Percentiles rank a stretch among this genome's conserved stretches.
Evolutionary conservation across 2,797 vertebrate genomes (phyloP).

Genomic region (Columba guinea): DNA sequence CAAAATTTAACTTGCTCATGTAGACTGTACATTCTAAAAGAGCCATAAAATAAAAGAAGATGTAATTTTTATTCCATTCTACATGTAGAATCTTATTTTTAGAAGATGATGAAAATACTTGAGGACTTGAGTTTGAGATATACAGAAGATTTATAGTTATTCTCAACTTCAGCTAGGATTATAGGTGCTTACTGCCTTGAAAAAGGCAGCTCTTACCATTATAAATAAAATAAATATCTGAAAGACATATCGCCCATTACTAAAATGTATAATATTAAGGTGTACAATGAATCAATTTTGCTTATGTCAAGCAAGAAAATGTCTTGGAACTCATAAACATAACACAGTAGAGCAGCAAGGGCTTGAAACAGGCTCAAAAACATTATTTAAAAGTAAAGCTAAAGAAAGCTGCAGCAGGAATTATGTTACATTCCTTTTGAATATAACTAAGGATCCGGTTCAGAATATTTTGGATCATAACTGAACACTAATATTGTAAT

Average conservation of each 20-base stretch:
- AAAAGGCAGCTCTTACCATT: background rate
- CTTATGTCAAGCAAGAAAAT: background rate
- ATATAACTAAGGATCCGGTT: background rate
- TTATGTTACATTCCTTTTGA: background rate
- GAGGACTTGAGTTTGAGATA: background rate
- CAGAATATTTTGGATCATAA: background rate
- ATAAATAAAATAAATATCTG: background rate
- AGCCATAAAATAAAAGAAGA: background rate
- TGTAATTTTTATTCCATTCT: background rate
- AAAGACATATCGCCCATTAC: background rate
- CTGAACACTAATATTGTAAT: background rate
- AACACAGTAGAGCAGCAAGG: background rate
- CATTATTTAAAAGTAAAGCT: background rate
- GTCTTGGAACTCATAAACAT: background rate
- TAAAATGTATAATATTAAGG: background rate
- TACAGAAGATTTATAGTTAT: background rate
- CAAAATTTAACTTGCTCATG: background rate
- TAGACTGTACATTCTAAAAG: background rate
- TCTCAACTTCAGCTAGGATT: background rate
- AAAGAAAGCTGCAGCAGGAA: background rate
- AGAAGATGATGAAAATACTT: background rate
- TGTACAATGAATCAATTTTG: background rate
- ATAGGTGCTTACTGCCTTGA: background rate
- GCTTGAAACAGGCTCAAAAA: background rate
- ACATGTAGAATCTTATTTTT: background rate